Percentiles rank a stretch among this genome's conserved stretches.
Conservation (phyloP, 2,888 invertebrate genomes). For the Macrophya alboannulata region DNA sequence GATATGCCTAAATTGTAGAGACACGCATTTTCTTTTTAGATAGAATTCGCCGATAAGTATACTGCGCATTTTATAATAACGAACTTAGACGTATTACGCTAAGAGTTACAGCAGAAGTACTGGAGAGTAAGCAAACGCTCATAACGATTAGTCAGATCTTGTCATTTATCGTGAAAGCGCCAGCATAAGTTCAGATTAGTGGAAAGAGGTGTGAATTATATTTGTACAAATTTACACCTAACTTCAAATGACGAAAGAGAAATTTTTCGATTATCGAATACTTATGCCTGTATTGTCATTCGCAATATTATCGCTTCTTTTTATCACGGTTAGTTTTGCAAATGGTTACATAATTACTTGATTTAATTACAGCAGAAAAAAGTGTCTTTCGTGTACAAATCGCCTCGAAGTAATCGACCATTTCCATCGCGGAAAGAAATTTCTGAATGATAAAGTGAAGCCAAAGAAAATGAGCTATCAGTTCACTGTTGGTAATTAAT, state of each 20-base stretch:
- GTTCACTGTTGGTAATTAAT: not conserved
- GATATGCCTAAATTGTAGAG: constrained; percentile 62
- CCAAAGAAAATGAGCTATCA: not conserved
- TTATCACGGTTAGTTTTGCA: not conserved
- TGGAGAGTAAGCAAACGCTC: not conserved
- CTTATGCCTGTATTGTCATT: not conserved
- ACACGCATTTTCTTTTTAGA: not conserved
- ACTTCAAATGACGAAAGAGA: not conserved
- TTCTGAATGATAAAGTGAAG: not conserved
- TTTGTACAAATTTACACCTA: not conserved
- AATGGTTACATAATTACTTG: not conserved
- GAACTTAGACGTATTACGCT: not conserved
- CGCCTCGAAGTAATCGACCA: too few species aligned
- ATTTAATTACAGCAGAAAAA: not conserved
- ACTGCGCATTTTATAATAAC: not conserved
- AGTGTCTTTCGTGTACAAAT: not conserved
- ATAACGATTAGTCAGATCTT: not conserved
- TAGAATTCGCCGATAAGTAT: not conserved
- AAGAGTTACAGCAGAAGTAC: not conserved
- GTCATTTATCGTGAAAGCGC: not conserved
- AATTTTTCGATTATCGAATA: not conserved
- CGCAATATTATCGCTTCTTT: not conserved
- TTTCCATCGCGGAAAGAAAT: not conserved
- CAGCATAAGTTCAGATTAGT: not conserved
- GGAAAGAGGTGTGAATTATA: not conserved